Evolutionary conservation across 2,113 vertebrate species (phyloP).

Genomic region (Globicephala melas): DNA sequence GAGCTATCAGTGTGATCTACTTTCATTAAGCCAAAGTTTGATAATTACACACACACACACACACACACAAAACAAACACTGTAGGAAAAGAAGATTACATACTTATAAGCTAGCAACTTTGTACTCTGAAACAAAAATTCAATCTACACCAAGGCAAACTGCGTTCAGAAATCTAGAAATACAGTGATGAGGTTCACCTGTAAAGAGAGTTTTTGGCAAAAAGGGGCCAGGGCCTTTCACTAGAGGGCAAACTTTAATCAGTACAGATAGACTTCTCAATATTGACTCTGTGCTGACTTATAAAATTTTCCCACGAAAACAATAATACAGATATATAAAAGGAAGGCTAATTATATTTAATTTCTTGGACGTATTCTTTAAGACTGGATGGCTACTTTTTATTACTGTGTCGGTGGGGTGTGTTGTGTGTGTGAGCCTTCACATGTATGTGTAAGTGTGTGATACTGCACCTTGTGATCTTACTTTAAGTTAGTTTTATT

Average conservation of each 20-base stretch:
- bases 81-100: neutral
- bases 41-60: neutral
- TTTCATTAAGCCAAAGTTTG: neutral
- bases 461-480: neutral
- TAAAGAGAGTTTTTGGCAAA: neutral
- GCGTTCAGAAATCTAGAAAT: neutral
- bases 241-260: constrained; percentile 13
- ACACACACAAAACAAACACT: neutral
- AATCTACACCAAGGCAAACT: neutral
- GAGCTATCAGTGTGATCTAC: neutral
- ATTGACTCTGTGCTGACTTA: neutral
- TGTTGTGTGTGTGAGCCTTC: neutral
- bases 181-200: neutral
- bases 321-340: neutral
- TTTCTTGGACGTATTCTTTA: neutral
- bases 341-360: neutral
- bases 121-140: neutral
- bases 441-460: neutral
- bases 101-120: neutral
- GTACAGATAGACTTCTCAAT: neutral
- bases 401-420: neutral
- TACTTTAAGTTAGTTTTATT: neutral
- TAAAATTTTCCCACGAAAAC: neutral
- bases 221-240: neutral
- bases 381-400: neutral